Base-by-base conservation (phyloP, 2,113 vertebrate genomes). In the Dasyornis broadbenti region DNA sequence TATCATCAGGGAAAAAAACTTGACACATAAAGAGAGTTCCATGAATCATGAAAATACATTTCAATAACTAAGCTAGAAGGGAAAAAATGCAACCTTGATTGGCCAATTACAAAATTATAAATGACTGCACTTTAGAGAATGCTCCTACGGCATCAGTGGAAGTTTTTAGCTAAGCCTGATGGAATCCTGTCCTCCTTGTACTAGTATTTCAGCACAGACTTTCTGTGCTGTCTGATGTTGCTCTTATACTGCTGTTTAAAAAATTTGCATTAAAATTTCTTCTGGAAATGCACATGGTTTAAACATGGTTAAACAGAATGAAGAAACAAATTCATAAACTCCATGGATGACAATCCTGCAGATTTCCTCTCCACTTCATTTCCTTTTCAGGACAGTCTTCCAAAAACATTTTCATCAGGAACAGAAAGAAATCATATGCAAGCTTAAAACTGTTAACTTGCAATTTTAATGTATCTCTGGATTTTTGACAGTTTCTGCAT, bases 41-140 rank as follows among this genome's bases (percentile, higher is more conserved):
- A 76, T 95, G 91, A 94, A 94, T 94, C 70, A 91, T 70, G 19
- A 80, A 93, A 92, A 79, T 72, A 72, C 24, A 94, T 87, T 95
- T 77, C 75, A 95, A 69, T 90, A 95, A 59, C 82, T 69, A 85
- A 92, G 33, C 15, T 69, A 49, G 49, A 89, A 71, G 57, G n/a
- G 49, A 57, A 75, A 86, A 70, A 54, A 4, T 3, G 2, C 60
- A 89, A 33, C 61, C 40, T 85, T 91, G 70, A 92, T 85, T 94
- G 78, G 31, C 30, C 70, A 95, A 69, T 97, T 89, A 92, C 76
- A 82, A 76, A 92, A 82, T 83, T 92, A 82, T 88, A 85, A 95
- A 86, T 88, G 57, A 35, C 18, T 80, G 5, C 27, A 47, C 52
- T 85, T 94, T 33, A 87, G 53, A 94, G 53, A 86, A 45, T 33